Evolutionary conservation across 2,797 vertebrate genomes (phyloP).

Genomic region (Cossypha dichroa): DNA sequence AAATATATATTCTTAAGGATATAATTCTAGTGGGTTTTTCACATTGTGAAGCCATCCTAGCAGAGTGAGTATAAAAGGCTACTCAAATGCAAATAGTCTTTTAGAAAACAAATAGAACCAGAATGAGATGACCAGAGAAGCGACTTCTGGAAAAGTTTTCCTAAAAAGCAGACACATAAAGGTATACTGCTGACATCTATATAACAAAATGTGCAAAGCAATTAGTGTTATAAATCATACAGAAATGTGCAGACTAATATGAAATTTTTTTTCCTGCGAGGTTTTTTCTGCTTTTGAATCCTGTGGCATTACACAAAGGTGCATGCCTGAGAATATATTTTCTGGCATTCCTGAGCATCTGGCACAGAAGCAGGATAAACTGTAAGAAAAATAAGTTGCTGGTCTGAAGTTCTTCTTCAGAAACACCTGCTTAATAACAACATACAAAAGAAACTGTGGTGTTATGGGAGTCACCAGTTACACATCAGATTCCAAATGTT

Average conservation of each 20-base stretch:
- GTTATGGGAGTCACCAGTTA: not conserved
- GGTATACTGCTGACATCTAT: not conserved
- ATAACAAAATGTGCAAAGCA: not conserved
- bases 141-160: not conserved
- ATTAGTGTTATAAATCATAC: not conserved
- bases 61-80: not conserved
- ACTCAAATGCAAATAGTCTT: not conserved
- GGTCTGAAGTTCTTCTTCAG: not conserved
- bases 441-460: not conserved
- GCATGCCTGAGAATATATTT: not conserved
- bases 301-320: not conserved
- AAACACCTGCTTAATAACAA: not conserved
- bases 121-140: not conserved
- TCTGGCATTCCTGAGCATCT: not conserved
- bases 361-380: not conserved
- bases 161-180: not conserved
- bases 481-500: not conserved
- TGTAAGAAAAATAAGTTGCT: not conserved
- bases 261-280: not conserved
- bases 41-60: not conserved
- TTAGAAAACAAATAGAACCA: not conserved
- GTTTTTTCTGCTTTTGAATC: not conserved
- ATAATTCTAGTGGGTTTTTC: not conserved
- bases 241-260: not conserved
- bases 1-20: not conserved